These are phyloP conservation scores for Dryobates pubescens DNA, from an alignment of 2,797 vertebrate genomes.

Conservation along the genomic window DNA sequence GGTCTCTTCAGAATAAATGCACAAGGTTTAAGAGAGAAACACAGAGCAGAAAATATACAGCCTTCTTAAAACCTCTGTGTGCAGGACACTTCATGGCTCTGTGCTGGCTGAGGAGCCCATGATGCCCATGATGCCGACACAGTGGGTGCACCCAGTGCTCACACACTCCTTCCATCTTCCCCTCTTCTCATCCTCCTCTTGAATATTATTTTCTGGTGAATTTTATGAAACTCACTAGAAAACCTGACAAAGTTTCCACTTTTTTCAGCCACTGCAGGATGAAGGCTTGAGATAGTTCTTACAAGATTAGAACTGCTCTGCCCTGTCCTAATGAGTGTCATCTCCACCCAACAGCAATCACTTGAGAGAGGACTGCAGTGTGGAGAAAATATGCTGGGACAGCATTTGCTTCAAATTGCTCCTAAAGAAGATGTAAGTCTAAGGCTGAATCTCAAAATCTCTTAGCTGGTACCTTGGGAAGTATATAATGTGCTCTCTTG, in stretches of 20 bases:
- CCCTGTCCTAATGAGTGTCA: background rate
- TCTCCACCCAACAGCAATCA: background rate
- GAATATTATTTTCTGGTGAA: background rate
- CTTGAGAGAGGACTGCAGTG: background rate
- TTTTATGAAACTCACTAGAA: background rate
- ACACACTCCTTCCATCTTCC: background rate
- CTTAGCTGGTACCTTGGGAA: background rate
- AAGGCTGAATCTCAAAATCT: background rate
- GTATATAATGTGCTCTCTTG: background rate
- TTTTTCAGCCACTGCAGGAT: background rate
- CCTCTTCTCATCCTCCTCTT: background rate
- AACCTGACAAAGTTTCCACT: background rate
- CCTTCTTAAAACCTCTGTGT: rapidly evolving
- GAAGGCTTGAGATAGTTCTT: background rate
- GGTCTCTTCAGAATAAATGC: background rate
- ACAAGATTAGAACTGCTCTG: background rate
- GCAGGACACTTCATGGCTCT: background rate
- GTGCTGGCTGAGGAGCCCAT: background rate
- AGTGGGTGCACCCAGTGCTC: background rate
- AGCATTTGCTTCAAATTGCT: background rate
- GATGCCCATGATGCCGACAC: background rate
- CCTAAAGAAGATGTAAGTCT: background rate
- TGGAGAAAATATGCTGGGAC: background rate
- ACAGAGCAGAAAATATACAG: background rate
- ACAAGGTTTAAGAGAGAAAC: background rate